These are phyloP conservation scores for Leptinotarsa peninsularis DNA, from an alignment of 2,888 invertebrate species.

Conservation along the genomic window DNA sequence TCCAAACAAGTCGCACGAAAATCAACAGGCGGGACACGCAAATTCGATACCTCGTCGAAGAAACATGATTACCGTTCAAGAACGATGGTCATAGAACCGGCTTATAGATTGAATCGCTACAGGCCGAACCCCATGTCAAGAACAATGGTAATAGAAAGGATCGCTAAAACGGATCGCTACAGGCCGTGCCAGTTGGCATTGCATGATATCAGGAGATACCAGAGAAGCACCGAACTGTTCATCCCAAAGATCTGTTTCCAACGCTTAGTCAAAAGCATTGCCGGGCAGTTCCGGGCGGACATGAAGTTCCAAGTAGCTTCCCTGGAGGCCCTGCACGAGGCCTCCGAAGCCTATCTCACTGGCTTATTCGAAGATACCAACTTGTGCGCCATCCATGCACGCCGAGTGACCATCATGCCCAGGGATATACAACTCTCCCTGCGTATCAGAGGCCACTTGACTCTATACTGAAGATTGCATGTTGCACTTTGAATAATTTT, in stretches of 20 bases:
- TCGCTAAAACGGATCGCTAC: constrained; percentile 5
- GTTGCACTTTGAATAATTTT: not conserved
- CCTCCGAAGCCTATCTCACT: constrained; percentile 75
- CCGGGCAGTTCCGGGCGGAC: constrained; percentile 93
- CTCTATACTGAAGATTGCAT: not conserved
- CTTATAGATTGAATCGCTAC: not conserved
- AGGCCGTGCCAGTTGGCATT: constrained; percentile 89
- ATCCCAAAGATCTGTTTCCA: constrained; percentile 90
- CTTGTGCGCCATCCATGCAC: constrained; percentile 68
- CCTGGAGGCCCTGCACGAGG: constrained; percentile 80
- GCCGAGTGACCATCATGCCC: constrained; percentile 78
- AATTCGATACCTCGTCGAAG: not conserved
- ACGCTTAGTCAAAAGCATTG: constrained; percentile 91
- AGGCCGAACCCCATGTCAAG: no score
- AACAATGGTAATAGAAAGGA: no score
- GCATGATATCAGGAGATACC: constrained; percentile 92
- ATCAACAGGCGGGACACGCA: not conserved
- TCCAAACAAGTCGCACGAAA: constrained; percentile 13
- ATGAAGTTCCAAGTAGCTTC: constrained; percentile 91
- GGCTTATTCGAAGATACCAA: constrained; percentile 43
- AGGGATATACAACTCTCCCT: constrained; percentile 95
- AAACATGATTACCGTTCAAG: no score
- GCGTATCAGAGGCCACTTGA: constrained; percentile 82
- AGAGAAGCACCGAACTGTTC: constrained; percentile 90
- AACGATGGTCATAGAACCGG: no score